Evolutionary conservation across 2,888 invertebrate species (phyloP), one percentile per base, ranked within the genome.

Genomic region (Fragum sueziense): DNA sequence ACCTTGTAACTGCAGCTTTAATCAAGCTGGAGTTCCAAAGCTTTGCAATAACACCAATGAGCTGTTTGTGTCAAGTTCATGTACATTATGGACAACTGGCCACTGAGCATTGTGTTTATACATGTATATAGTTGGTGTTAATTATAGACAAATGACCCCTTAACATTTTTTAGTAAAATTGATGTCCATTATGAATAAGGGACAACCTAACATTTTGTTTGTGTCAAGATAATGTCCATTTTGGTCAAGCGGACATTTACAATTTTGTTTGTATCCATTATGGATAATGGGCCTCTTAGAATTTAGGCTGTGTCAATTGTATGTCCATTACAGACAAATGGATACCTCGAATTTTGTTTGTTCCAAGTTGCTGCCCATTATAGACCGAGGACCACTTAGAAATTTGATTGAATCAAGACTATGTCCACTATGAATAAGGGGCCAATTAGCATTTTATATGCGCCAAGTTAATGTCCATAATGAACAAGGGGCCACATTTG

Each of bases 11-110:
- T 91, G 97, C 96, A 11, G 97, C 96, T 94, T 99, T 99, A 88
- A 97, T 97, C 95, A 98, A 96, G 33, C 98, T 98, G 52, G 96
- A 96, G 92, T 99, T 99, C 0, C 98, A 98, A 70, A 97, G 97
- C 86, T 96, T 97, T 0, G 98, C 98, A 91, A 96, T 95, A 2
- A 41, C 11, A 41, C 41, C 9, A 41, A 41, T 17, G 17, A 17
- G 17, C 41, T 11, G 41, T 11, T 41, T 9, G 41, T 9, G 17
- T 9, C 9, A 17, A 41, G 17, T 11, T 41, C 11, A 41, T 41
- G 11, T 17, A 41, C 41, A 9, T 17, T 41, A 41, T 11, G 11
- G 41, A 41, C 9, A 41, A 17, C 17, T 9, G 9, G 9, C 9
- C 17, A 17, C 41, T 41, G 11, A 41, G 9, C 41, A 41, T 41